Conservation (phyloP, 1,140 invertebrate genomes). For the Aricia agestis region DNA sequence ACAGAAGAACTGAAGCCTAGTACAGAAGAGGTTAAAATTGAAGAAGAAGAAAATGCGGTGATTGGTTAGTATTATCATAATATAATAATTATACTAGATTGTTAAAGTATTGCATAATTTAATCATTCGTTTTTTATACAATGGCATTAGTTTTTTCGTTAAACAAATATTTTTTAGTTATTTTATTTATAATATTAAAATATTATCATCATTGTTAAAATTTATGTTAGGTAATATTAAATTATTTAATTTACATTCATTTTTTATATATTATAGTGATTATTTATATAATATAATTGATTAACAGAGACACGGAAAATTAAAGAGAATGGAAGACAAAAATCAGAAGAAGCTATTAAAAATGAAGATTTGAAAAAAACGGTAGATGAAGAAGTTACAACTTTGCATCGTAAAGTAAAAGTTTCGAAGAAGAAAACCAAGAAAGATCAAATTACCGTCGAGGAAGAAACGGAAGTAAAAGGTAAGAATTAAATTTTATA, state of each 20-base stretch:
- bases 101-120: no score
- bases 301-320: background rate
- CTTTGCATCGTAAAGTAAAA: background rate
- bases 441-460: background rate
- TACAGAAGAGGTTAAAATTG: constrained; percentile 32
- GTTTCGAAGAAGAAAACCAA: background rate
- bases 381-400: background rate
- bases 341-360: constrained; percentile 39
- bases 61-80: background rate
- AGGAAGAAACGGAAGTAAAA: constrained; percentile 30
- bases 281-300: no score
- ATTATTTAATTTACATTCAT: no score
- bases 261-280: no score
- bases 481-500: constrained; percentile 9
- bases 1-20: constrained; percentile 44
- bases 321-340: constrained; percentile 30
- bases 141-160: no score
- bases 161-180: no score
- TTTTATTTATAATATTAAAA: no score
- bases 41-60: background rate
- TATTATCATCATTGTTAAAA: no score
- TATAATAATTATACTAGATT: no score
- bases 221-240: no score
- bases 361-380: constrained; percentile 38
- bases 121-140: no score